Evolutionary conservation across 2,113 vertebrate species (phyloP).

Genomic region (Cathartes aura): DNA sequence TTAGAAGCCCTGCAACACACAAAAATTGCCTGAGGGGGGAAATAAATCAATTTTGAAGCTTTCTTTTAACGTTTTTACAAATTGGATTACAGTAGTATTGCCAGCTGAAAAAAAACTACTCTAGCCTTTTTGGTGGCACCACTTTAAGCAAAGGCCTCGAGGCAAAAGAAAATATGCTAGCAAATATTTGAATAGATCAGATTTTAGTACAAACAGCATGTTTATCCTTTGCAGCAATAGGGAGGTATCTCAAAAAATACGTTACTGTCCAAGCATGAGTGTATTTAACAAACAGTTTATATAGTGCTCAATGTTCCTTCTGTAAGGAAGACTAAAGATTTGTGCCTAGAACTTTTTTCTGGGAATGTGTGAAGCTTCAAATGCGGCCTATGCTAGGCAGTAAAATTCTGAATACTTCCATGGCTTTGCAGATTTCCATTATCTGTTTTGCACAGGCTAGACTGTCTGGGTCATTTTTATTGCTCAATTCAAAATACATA

Average conservation of each 20-base stretch:
- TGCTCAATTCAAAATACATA: neutral
- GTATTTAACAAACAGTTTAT: neutral
- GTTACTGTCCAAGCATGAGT: neutral
- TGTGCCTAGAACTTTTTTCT: neutral
- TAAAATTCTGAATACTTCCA: neutral
- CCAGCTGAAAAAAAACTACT: neutral
- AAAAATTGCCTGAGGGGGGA: neutral
- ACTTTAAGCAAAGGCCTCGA: neutral
- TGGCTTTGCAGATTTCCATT: neutral
- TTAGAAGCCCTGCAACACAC: neutral
- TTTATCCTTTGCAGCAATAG: neutral
- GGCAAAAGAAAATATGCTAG: neutral
- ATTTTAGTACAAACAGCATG: neutral
- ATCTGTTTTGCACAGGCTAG: neutral
- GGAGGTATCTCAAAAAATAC: neutral
- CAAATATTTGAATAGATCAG: conserved; percentile 7
- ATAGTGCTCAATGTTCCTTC: neutral
- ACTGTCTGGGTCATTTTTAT: neutral
- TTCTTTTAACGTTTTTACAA: neutral
- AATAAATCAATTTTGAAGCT: conserved; percentile 13
- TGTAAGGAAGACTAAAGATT: neutral
- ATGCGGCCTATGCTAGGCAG: neutral
- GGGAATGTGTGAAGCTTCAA: neutral
- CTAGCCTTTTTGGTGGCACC: neutral
- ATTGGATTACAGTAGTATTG: conserved; percentile 11